Conservation (phyloP, 2,113 vertebrate species). For the Penelope pileata region DNA sequence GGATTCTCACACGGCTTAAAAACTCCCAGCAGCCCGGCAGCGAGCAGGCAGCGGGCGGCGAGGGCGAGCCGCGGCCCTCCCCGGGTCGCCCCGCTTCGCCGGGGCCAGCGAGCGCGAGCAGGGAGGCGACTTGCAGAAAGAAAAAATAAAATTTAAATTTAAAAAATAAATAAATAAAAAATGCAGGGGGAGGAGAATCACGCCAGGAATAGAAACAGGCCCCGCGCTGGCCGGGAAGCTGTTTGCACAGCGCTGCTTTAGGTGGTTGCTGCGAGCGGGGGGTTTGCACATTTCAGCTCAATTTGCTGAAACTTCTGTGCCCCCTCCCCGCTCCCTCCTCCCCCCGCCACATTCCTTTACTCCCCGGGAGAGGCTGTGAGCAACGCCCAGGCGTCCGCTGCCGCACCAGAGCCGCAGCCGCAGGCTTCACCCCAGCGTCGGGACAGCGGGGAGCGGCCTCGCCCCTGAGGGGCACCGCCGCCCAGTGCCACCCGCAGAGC, state of each 20-base stretch:
- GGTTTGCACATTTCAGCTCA: not conserved
- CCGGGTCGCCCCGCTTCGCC: not conserved
- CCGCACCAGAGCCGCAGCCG: not conserved
- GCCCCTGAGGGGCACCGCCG: not conserved
- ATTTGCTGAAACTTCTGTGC: not conserved
- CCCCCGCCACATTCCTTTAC: not conserved
- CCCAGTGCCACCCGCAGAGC: not conserved
- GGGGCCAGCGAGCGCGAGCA: not conserved
- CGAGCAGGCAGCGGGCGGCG: constrained; percentile 17
- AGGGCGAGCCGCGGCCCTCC: not conserved
- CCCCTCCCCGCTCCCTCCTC: not conserved
- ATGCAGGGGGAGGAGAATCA: not conserved
- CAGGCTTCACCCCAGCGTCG: not conserved
- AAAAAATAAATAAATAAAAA: not conserved
- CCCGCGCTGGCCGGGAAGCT: not conserved
- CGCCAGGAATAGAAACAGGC: not conserved
- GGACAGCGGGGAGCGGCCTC: not conserved
- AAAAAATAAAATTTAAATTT: not conserved
- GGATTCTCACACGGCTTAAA: constrained; percentile 86
- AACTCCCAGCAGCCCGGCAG: constrained; percentile 80
- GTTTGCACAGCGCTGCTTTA: not conserved
- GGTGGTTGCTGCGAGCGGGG: not conserved
- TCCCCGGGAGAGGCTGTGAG: not conserved
- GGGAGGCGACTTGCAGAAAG: not conserved
- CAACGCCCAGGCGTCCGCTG: not conserved